Percentiles rank a stretch among this genome's conserved stretches.
Conservation (phyloP, 2,113 vertebrate species). For the Hemibagrus wyckioides region DNA sequence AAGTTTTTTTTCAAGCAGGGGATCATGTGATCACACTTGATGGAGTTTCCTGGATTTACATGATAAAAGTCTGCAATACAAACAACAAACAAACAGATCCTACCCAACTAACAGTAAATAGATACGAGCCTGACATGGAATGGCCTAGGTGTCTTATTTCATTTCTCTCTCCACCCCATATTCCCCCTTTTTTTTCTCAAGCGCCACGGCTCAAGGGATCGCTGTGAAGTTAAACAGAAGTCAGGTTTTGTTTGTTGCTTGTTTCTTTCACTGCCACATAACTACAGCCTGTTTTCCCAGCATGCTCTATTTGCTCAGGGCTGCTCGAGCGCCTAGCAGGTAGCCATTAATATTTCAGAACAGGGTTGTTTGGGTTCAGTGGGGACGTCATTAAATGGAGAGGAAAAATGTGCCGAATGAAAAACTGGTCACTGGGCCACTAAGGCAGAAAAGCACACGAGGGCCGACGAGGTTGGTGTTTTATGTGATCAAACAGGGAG, state of each 20-base stretch:
- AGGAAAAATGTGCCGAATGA: slow-evolving; percentile 18
- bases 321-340: slow-evolving; percentile 6
- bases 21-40: not conserved
- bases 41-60: not conserved
- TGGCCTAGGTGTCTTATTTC: not conserved
- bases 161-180: slow-evolving; percentile 27
- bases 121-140: not conserved
- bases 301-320: slow-evolving; percentile 25
- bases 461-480: not conserved
- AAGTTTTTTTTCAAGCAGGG: not conserved
- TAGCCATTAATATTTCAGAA: slow-evolving; percentile 54
- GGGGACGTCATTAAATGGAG: slow-evolving; percentile 41
- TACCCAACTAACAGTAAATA: not conserved
- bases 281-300: slow-evolving; percentile 27
- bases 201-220: not conserved
- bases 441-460: not conserved
- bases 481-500: not conserved
- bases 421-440: slow-evolving; percentile 37
- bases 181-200: not conserved
- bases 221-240: not conserved
- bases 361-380: slow-evolving; percentile 23
- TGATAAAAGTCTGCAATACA: too few species aligned
- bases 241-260: slow-evolving; percentile 1
- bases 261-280: slow-evolving; percentile 27
- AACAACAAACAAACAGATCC: not conserved